Base-by-base conservation (phyloP, 2,888 invertebrate genomes). In the Scaptomyza cyrtandrae region DNA sequence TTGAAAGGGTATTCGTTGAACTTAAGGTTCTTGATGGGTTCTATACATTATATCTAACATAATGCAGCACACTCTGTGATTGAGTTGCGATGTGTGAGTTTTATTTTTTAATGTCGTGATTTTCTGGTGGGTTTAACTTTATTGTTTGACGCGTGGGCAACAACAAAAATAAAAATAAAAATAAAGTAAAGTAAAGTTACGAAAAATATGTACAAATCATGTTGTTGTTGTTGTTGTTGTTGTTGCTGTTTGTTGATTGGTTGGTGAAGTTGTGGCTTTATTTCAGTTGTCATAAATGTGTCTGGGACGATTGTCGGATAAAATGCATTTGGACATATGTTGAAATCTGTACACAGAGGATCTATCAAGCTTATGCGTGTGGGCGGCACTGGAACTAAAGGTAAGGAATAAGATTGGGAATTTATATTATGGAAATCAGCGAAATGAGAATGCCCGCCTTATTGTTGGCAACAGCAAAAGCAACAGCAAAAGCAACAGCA, bases 131-230 rank as follows among this genome's bases (percentile, higher is more conserved):
- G 16, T 14, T 35, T 52, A 41, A 16, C 64, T 39, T 55, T 61
- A 55, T 71, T 75, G 45, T 71, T 39, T 6, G 54, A 46, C 78
- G 78, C 78, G 74, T 78, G 78, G 74, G 74, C 78, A 78, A 77
- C 16, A 35, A 35, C 3, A 1, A 35, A 14, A 39, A 24, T 7
- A 11, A 44, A 57, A 35, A n/a, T 19, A 19, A 35, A n/a, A 29
- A 19, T 16, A 0, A 39, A 14, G 3, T 16, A 16, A 13, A 13
- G 13, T 43, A 29, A 31, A 31, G 16, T 14, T 27, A 6, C 16
- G 31, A 37, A 33, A 44, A 55, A 56, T 53, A 14, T 49, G 19
- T 52, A 60, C 3, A 24, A 24, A 24, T 24, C 24, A 24, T 24
- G 24, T 24, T 24, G 24, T 24, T 24, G 24, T 5, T 24, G 5